Evolutionary conservation across 2,113 vertebrate species (phyloP).

Genomic region (Chiloscyllium plagiosum): DNA sequence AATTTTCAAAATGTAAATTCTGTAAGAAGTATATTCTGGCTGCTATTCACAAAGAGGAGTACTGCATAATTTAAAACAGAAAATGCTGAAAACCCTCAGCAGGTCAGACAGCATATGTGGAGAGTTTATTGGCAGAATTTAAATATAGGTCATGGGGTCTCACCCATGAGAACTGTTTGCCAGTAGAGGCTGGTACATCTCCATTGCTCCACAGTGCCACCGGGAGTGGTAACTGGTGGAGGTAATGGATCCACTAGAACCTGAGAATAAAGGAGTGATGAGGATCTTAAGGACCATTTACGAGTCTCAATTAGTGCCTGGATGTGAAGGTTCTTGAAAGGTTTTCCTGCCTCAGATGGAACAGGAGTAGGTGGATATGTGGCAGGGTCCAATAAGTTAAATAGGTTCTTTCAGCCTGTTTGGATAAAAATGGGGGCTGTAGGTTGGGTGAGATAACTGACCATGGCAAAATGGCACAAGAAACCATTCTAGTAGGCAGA

Average conservation of each 20-base stretch:
- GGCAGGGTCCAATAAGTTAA: too few species aligned
- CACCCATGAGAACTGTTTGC: background rate
- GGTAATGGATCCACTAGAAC: background rate
- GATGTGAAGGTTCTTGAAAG: too few species aligned
- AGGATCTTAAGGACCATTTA: too few species aligned
- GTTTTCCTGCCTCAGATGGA: too few species aligned
- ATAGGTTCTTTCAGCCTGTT: too few species aligned
- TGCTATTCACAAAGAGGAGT: background rate
- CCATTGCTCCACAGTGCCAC: background rate
- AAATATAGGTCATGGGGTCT: background rate
- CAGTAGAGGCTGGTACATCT: too few species aligned
- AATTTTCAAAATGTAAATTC: background rate
- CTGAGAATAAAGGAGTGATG: background rate
- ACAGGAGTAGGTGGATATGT: too few species aligned
- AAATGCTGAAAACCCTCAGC: background rate
- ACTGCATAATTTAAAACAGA: background rate
- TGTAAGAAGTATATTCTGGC: background rate
- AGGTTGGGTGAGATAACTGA: too few species aligned
- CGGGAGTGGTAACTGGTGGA: background rate
- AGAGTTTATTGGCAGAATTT: background rate
- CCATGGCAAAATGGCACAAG: too few species aligned
- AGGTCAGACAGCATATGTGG: background rate
- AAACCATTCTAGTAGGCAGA: too few species aligned
- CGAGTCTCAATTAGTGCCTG: too few species aligned
- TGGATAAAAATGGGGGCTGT: too few species aligned